Evolutionary conservation across 1,140 invertebrate species (phyloP).

Genomic region (Drosophila miranda): DNA sequence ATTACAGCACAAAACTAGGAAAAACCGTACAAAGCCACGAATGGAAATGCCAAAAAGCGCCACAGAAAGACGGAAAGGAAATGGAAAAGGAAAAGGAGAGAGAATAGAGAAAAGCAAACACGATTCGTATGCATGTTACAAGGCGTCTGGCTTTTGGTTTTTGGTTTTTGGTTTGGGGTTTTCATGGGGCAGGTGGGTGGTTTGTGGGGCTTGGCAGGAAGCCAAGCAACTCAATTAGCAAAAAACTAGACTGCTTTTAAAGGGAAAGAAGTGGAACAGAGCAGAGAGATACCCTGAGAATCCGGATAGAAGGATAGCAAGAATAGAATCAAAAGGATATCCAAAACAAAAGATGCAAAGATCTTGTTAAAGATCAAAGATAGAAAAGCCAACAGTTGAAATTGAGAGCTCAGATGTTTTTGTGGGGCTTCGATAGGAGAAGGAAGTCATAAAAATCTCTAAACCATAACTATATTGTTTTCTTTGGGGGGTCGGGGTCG

Average conservation of each 20-base stretch:
- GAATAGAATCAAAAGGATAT: no score
- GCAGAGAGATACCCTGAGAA: not conserved
- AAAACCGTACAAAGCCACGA: conserved; percentile 41
- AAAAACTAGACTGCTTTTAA: conserved; percentile 30
- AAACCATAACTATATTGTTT: no score
- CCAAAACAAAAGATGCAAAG: no score
- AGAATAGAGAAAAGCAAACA: conserved; percentile 11
- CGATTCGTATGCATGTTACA: conserved; percentile 38
- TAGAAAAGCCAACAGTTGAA: no score
- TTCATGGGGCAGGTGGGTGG: not conserved
- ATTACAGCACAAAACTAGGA: conserved; percentile 44
- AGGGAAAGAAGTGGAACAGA: not conserved
- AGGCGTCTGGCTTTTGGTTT: conserved; percentile 49
- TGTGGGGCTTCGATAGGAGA: no score
- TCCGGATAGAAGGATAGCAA: no score
- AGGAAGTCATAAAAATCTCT: no score
- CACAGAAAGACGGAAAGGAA: not conserved
- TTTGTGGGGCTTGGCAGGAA: conserved; percentile 38
- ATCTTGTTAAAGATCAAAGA: no score
- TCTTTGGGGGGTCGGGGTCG: no score
- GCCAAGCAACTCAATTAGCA: conserved; percentile 78
- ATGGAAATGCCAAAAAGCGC: conserved; percentile 4
- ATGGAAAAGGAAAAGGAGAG: conserved; percentile 9
- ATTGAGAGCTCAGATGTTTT: no score
- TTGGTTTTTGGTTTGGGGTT: not conserved